phyloP scores from a whole-genome alignment of 1,140 invertebrate species.

The Bombus soroeensis region DNA sequence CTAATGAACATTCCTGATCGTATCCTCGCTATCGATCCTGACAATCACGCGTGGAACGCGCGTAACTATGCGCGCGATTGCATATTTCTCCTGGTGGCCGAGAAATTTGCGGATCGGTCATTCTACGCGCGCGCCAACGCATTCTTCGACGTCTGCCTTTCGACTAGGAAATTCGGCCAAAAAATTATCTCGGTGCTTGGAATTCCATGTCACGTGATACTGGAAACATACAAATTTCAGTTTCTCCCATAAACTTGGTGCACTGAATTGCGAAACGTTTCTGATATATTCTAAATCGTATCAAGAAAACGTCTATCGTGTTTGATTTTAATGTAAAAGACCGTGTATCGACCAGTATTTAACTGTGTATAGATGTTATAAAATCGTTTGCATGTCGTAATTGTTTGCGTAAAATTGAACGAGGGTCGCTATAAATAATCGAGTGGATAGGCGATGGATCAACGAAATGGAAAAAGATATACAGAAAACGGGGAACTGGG shows the following conservation, averaged over 20 bases:
- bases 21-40: constrained; percentile 64
- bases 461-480: constrained; percentile 49
- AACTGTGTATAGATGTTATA: no score
- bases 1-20: constrained; percentile 60
- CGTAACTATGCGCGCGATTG: constrained; percentile 38
- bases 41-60: constrained; percentile 55
- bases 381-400: no score
- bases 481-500: constrained; percentile 40
- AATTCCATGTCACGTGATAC: background rate
- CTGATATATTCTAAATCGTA: no score
- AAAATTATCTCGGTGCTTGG: background rate
- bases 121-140: background rate
- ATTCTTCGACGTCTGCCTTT: background rate
- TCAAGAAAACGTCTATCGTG: no score
- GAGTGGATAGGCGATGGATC: background rate
- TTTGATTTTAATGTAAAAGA: no score
- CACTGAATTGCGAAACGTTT: background rate
- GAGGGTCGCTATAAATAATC: constrained; percentile 26
- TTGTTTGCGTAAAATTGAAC: no score
- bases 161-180: background rate
- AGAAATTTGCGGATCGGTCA: constrained; percentile 13
- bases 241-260: background rate
- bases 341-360: no score
- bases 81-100: constrained; percentile 36
- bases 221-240: background rate